Conservation (phyloP, 2,113 vertebrate species). For the Ceuthmochares aereus region DNA sequence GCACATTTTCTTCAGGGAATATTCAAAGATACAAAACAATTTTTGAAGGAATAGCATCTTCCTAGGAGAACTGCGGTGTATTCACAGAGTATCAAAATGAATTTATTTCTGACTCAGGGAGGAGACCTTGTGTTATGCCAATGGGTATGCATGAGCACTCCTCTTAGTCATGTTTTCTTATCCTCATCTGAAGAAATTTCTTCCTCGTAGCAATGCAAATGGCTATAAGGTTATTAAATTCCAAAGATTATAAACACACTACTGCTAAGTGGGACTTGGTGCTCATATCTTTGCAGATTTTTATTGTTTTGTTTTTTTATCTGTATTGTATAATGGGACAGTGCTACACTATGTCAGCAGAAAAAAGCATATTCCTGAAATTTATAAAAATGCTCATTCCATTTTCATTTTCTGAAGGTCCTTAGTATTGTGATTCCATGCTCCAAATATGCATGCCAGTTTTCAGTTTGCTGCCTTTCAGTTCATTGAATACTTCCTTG, state of each 20-base stretch:
- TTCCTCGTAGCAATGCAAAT: neutral
- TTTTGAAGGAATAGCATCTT: neutral
- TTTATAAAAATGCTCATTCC: neutral
- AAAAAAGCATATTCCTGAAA: neutral
- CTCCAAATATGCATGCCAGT: neutral
- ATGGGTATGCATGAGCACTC: fast-evolving
- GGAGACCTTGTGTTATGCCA: neutral
- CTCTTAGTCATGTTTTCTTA: neutral
- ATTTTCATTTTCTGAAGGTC: neutral
- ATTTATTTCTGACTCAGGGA: neutral
- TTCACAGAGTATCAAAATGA: neutral
- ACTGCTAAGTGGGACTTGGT: neutral
- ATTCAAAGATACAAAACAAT: neutral
- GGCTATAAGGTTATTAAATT: neutral
- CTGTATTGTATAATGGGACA: neutral
- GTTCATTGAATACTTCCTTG: neutral
- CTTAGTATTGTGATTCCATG: neutral
- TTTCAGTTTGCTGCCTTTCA: neutral
- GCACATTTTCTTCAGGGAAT: neutral
- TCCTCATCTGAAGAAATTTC: neutral
- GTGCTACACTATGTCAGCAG: neutral
- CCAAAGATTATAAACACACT: neutral
- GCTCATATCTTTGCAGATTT: neutral
- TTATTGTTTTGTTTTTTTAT: neutral
- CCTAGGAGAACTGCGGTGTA: neutral